phyloP scores from a whole-genome alignment of 2,797 vertebrate species.

The Garrulus glandarius region DNA sequence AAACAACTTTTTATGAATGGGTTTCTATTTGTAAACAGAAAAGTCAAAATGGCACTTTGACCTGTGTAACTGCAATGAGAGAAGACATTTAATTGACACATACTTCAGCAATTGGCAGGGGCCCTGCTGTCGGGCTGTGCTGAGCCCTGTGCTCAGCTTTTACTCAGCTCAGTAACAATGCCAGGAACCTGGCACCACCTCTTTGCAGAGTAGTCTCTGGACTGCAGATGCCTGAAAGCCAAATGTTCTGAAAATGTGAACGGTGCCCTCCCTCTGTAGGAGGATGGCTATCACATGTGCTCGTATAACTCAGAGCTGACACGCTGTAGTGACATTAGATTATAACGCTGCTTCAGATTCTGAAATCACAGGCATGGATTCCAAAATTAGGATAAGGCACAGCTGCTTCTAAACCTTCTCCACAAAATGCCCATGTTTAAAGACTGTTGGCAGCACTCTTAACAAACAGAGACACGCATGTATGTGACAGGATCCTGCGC shows the following conservation, averaged over 20 bases:
- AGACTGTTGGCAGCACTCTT: background rate
- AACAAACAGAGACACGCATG: background rate
- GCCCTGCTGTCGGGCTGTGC: fast-evolving
- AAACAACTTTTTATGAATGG: background rate
- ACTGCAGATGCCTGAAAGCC: background rate
- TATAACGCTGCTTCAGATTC: background rate
- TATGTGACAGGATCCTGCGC: background rate
- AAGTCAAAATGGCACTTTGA: background rate
- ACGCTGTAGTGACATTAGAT: background rate
- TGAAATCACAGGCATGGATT: background rate
- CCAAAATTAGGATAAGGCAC: background rate
- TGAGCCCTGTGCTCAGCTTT: background rate
- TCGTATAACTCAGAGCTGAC: fast-evolving
- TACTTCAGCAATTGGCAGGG: background rate
- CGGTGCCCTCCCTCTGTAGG: background rate
- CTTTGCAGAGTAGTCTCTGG: background rate
- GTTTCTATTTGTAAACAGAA: background rate
- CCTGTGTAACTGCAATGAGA: background rate
- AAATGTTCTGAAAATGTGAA: background rate
- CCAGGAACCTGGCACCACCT: background rate
- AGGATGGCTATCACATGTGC: background rate
- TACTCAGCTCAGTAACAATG: background rate
- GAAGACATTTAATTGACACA: background rate
- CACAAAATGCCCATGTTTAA: background rate
- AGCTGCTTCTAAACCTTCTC: background rate